Base-by-base conservation (phyloP, 1,140 invertebrate species). In the Leptopilina boulardi region DNA sequence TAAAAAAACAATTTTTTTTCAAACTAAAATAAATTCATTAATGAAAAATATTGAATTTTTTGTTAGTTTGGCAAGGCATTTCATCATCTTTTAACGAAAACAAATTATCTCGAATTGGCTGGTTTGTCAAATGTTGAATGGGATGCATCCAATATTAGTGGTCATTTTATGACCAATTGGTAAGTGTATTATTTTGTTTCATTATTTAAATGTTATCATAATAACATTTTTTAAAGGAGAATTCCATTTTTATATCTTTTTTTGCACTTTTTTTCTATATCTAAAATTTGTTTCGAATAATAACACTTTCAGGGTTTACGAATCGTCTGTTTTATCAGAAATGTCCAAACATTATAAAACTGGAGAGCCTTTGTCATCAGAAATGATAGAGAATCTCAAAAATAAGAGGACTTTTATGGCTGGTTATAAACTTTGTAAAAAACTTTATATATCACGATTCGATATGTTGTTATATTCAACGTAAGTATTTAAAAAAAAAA, bases 81-180 rank as follows among this genome's bases (percentile, higher is more conserved):
- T 9, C 95, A 98, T 83, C 95, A 97, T 90, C 87, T 98, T 76
- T 88, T 99, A 34, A 96, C 95, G 1, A 94, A 93, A 86, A 94
- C 94, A 0, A 94, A 94, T 3, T 97, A 97, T 85, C 92, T 93
- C n/a, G 96, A 98, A 88, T 92, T 98, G 0, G 93, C 96, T 8
- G 97, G 97, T 1, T 88, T 96, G 2, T 95, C 94, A 0, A 97
- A 97, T 87, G 93, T 98, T 0, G 97, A 99, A 91, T 98, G 96
- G 96, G 98, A 99, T 90, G 95, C 96, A 11, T 94, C 95, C 0
- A 94, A 95, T 85, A 93, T 98, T 0, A 94, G 94, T 56, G 93
- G 95, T 0, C 92, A 96, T 84, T 95, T 98, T 66, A 93, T 99
- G 93, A 92, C 93, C 13, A 94, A 96, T 87, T 97, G 96, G 94